phyloP scores from a whole-genome alignment of 2,113 vertebrate genomes.

The Todiramphus saurophagus region DNA sequence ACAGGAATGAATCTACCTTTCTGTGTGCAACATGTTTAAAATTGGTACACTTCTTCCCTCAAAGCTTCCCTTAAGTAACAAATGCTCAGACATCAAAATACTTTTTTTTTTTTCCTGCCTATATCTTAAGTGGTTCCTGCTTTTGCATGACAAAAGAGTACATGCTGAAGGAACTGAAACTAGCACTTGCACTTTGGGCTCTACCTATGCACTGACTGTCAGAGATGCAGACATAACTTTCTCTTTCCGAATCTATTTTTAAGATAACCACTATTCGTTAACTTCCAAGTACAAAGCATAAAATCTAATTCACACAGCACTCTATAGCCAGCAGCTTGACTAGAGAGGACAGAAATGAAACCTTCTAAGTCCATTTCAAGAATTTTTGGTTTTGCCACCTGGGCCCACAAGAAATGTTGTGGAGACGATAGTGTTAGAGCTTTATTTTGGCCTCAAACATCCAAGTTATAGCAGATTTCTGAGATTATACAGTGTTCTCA shows the following conservation, averaged over 20 bases:
- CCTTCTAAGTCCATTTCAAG: not conserved
- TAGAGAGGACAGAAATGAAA: not conserved
- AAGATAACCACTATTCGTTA: not conserved
- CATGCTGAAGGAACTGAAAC: fast-evolving
- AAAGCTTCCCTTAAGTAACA: not conserved
- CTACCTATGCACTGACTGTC: not conserved
- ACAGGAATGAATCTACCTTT: not conserved
- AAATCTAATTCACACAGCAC: not conserved
- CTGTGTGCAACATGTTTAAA: not conserved
- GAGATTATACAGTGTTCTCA: not conserved
- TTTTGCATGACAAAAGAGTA: not conserved
- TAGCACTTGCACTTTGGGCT: not conserved
- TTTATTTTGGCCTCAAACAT: conserved; percentile 26
- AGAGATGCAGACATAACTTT: not conserved
- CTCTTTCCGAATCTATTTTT: not conserved
- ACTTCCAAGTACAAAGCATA: not conserved
- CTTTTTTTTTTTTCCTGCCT: too few relatives aligned
- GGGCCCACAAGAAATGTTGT: not conserved
- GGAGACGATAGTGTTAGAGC: not conserved
- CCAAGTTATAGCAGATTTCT: not conserved
- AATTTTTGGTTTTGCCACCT: not conserved
- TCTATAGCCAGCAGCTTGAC: not conserved
- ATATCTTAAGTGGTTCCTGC: not conserved
- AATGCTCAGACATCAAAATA: not conserved
- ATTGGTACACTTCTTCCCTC: not conserved